These are phyloP conservation scores for Pogoniulus pusillus DNA, from an alignment of 2,797 vertebrate species.

Conservation along the genomic window DNA sequence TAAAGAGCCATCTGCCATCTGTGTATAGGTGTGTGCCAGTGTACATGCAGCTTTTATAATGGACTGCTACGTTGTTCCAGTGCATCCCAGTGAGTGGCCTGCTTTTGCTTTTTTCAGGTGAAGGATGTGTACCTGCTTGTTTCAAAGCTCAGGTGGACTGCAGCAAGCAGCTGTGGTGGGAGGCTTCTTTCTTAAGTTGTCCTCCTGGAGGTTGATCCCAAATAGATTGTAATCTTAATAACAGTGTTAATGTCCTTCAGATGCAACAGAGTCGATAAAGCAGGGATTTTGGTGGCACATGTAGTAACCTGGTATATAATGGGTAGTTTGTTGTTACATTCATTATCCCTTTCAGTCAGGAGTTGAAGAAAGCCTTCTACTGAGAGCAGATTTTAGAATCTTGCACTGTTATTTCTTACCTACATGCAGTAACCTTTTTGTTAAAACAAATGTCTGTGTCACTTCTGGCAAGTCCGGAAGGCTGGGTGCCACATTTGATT, in stretches of 20 bases:
- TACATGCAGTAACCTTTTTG: not conserved
- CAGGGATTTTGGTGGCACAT: not conserved
- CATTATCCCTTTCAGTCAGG: not conserved
- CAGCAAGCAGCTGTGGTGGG: not conserved
- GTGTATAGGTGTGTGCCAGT: not conserved
- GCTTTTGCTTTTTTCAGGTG: not conserved
- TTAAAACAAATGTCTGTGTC: not conserved
- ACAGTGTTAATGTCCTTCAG: not conserved
- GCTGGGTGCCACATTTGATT: not conserved
- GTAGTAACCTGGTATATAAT: not conserved
- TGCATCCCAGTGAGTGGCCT: not conserved
- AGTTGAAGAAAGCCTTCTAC: not conserved
- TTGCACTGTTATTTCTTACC: not conserved
- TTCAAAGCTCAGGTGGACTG: not conserved
- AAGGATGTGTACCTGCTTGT: not conserved
- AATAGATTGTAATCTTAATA: not conserved
- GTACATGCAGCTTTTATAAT: not conserved
- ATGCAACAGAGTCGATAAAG: not conserved
- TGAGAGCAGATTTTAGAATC: not conserved
- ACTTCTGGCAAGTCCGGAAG: not conserved
- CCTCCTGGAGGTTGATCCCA: not conserved
- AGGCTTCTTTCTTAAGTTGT: not conserved
- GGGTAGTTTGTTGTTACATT: not conserved
- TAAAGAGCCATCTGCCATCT: not conserved
- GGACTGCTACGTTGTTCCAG: not conserved